Percentiles rank a stretch among this genome's conserved stretches.
These are phyloP conservation scores for Alces alces DNA, from an alignment of 2,113 vertebrate species.

Conservation along the genomic window DNA sequence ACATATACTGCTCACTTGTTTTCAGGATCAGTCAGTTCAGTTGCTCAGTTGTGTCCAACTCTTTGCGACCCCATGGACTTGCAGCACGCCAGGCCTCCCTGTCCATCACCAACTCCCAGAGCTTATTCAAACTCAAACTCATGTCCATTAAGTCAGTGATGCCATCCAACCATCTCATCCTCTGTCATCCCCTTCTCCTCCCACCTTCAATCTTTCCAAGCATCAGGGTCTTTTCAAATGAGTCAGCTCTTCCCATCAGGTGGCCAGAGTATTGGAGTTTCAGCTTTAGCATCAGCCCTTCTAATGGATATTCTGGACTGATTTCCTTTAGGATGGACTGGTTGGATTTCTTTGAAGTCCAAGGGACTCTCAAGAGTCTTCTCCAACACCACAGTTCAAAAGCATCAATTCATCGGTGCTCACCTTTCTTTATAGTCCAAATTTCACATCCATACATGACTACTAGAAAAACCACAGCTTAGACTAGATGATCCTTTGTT, in stretches of 20 bases:
- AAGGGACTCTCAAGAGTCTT: not conserved
- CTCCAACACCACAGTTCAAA: not conserved
- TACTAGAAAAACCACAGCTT: not conserved
- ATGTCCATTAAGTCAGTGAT: not conserved
- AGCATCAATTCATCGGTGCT: not conserved
- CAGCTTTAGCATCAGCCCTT: not conserved
- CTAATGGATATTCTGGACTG: not conserved
- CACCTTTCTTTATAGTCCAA: not conserved
- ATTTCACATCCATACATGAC: not conserved
- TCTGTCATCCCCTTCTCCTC: not conserved
- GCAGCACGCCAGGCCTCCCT: not conserved
- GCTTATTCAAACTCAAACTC: not conserved
- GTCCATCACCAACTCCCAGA: not conserved
- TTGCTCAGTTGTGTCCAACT: not conserved
- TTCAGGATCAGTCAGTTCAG: not conserved
- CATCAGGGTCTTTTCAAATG: not conserved
- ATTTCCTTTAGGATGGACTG: not conserved
- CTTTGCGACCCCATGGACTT: not conserved
- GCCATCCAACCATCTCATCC: not conserved
- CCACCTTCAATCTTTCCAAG: not conserved
- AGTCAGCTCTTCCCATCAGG: not conserved
- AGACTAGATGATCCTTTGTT: not conserved
- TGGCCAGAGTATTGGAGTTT: not conserved
- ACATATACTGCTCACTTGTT: not conserved
- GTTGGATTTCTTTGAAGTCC: not conserved